A percentile compares a stretch with the other conserved stretches of the same genome.
These are phyloP conservation scores for Polietes domitor DNA, from an alignment of 2,888 invertebrate genomes.

Conservation along the genomic window DNA sequence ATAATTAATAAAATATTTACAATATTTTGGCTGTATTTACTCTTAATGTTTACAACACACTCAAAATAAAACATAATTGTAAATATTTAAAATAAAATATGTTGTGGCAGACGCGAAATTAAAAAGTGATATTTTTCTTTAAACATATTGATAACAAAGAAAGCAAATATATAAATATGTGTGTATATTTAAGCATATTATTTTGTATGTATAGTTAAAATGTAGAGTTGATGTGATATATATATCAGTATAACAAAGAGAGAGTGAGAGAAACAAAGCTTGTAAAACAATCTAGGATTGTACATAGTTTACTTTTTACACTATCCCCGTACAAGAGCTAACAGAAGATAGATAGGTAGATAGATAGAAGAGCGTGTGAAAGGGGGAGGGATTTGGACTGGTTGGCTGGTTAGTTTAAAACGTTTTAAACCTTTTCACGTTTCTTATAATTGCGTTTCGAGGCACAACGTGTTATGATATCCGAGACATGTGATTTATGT, in stretches of 20 bases:
- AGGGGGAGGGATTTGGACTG: neutral
- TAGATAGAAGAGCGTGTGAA: neutral
- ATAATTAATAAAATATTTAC: conserved; percentile 38
- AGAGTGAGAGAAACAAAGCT: too few relatives aligned
- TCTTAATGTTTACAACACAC: conserved; percentile 2
- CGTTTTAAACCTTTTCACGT: conserved; percentile 85
- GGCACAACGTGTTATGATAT: conserved; percentile 94
- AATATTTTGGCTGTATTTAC: conserved; percentile 24
- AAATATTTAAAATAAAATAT: conserved; percentile 1
- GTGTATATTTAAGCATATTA: neutral
- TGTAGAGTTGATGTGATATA: neutral
- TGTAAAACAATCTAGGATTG: conserved; percentile 34
- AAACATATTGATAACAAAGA: neutral
- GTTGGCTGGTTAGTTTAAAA: neutral
- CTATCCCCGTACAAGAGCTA: neutral
- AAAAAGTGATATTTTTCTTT: neutral
- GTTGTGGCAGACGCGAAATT: neutral
- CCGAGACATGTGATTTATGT: conserved; percentile 93
- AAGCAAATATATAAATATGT: neutral
- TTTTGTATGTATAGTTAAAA: neutral
- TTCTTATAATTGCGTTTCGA: conserved; percentile 96
- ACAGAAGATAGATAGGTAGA: too few relatives aligned
- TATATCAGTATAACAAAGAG: neutral
- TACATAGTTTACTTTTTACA: conserved; percentile 8
- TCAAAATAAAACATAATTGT: conserved; percentile 17